phyloP scores from a whole-genome alignment of 2,888 invertebrate species.

The Hirtodrosophila trivittata region DNA sequence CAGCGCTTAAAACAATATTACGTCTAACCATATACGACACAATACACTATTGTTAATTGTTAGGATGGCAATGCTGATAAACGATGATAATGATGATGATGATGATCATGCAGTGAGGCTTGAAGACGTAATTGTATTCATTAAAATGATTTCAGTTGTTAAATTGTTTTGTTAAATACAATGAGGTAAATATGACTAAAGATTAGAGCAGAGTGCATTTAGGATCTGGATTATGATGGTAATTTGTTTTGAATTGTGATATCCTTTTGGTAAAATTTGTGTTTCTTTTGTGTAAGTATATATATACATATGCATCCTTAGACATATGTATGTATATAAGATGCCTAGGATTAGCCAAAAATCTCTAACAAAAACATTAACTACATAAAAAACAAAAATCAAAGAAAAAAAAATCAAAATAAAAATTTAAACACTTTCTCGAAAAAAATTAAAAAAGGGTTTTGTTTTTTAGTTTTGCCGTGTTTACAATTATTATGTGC shows the following conservation, averaged over 20 bases:
- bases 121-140: conserved; percentile 22
- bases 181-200: conserved; percentile 4
- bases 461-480: conserved; percentile 38
- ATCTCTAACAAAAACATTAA: conserved; percentile 25
- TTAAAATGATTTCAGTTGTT: conserved; percentile 11
- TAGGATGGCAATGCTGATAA: conserved; percentile 56
- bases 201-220: conserved; percentile 13
- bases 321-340: no score
- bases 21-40: neutral
- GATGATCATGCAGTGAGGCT: conserved; percentile 55
- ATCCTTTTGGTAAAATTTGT: conserved; percentile 3
- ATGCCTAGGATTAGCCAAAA: conserved; percentile 14
- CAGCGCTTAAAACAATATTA: conserved; percentile 13
- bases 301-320: conserved; percentile 21
- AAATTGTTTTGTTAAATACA: conserved; percentile 6
- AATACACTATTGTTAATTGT: conserved; percentile 41
- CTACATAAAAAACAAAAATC: conserved; percentile 11
- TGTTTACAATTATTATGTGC: conserved; percentile 43
- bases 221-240: conserved; percentile 8
- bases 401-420: conserved; percentile 8
- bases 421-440: conserved; percentile 3
- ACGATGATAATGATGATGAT: conserved; percentile 3
- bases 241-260: conserved; percentile 7
- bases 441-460: conserved; percentile 12
- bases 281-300: conserved; percentile 1